Percentiles rank a stretch among this genome's conserved stretches.
phyloP scores from a whole-genome alignment of 2,797 vertebrate species.

The Arrhamphus sclerolepis region DNA sequence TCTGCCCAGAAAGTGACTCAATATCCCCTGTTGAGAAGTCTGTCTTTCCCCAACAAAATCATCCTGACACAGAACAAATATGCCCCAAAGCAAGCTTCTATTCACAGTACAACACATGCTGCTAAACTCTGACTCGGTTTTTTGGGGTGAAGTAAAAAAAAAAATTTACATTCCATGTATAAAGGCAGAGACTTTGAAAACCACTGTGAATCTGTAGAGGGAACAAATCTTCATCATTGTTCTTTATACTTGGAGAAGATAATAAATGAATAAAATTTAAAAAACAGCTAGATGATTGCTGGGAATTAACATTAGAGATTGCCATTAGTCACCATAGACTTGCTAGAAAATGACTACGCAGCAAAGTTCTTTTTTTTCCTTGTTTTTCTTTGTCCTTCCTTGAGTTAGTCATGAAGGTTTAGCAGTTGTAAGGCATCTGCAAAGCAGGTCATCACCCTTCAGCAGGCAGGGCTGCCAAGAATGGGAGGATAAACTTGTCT shows the following conservation, averaged over 20 bases:
- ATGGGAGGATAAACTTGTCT: slow-evolving; percentile 33
- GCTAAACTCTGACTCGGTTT: slow-evolving; percentile 15
- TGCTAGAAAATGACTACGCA: slow-evolving; percentile 24
- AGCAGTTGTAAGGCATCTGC: slow-evolving; percentile 30
- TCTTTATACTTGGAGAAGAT: slow-evolving; percentile 9
- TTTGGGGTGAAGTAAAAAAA: slow-evolving; percentile 39
- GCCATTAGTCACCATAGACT: slow-evolving; percentile 14
- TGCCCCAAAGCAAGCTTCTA: slow-evolving; percentile 40
- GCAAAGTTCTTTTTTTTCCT: slow-evolving; percentile 32
- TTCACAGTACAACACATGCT: slow-evolving; percentile 27
- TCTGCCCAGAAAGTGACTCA: slow-evolving; percentile 62
- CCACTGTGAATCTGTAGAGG: slow-evolving; percentile 15
- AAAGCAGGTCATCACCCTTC: slow-evolving; percentile 35
- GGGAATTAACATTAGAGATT: slow-evolving; percentile 6
- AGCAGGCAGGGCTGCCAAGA: slow-evolving; percentile 36
- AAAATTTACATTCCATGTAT: slow-evolving; percentile 27
- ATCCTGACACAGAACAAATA: slow-evolving; percentile 59
- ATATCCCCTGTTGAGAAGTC: slow-evolving; percentile 48
- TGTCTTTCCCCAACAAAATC: slow-evolving; percentile 49
- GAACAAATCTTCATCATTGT: slow-evolving; percentile 4
- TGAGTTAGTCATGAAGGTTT: slow-evolving; percentile 41
- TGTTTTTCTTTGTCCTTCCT: background rate
- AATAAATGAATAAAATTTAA: too few relatives aligned
- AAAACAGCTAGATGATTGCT: too few relatives aligned
- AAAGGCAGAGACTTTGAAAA: slow-evolving; percentile 20